Evolutionary conservation across 2,797 vertebrate genomes (phyloP).

Genomic region (Anomalospiza imberbis): DNA sequence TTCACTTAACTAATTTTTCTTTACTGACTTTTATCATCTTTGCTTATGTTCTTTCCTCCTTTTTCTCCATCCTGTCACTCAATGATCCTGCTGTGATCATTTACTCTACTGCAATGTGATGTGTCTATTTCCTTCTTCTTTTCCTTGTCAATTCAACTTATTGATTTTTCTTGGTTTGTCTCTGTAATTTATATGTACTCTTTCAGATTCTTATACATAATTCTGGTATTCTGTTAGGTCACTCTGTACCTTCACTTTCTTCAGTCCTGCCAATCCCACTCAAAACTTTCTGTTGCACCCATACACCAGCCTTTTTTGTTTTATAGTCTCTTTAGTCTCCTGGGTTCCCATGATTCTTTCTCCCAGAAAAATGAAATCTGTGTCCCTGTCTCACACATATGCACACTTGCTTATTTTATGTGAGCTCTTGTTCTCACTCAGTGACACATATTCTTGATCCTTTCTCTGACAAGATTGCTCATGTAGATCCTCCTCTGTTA

Average conservation of each 20-base stretch:
- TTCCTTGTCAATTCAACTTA: background rate
- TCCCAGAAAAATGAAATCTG: background rate
- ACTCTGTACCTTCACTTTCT: background rate
- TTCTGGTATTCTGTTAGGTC: background rate
- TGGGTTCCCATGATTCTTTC: background rate
- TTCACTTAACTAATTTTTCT: background rate
- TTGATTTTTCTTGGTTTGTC: background rate
- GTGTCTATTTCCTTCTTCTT: background rate
- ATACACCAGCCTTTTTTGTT: background rate
- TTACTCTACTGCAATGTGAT: background rate
- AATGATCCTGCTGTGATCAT: background rate
- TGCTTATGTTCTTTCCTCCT: background rate
- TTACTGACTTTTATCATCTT: background rate
- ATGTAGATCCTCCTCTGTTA: background rate
- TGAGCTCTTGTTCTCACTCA: background rate
- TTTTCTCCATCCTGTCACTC: background rate
- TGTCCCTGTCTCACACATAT: background rate
- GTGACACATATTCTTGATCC: background rate
- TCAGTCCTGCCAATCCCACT: background rate
- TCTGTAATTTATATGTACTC: background rate
- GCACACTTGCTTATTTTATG: background rate
- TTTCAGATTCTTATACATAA: background rate
- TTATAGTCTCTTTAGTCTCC: background rate
- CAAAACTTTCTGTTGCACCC: conserved; percentile 18
- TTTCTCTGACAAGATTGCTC: background rate